A percentile compares a stretch with the other conserved stretches of the same genome.
These are phyloP conservation scores for Buphagus erythrorhynchus DNA, from an alignment of 2,797 vertebrate genomes.

Conservation along the genomic window DNA sequence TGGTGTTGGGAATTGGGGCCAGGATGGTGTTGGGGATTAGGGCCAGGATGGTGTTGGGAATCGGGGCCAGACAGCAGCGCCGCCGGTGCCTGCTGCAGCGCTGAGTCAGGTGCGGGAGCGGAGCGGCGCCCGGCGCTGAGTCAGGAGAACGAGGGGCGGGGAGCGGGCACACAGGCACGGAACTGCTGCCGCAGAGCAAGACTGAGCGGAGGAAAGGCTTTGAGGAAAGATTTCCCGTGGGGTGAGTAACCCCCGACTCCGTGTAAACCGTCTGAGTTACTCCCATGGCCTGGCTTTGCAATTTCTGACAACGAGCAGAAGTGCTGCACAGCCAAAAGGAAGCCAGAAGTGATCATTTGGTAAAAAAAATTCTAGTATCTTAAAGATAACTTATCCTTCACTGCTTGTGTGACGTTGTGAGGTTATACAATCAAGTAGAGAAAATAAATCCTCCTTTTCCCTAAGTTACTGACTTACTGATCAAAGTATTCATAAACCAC, in stretches of 20 bases:
- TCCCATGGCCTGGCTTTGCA: neutral
- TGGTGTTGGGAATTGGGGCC: neutral
- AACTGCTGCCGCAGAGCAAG: neutral
- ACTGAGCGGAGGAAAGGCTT: neutral
- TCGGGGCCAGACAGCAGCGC: neutral
- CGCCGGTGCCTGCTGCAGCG: neutral
- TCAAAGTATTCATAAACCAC: neutral
- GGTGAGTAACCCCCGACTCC: neutral
- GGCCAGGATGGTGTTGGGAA: neutral
- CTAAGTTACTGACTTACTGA: neutral
- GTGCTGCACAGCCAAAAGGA: neutral
- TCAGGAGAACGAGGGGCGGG: neutral
- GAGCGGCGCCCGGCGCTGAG: conserved; percentile 47
- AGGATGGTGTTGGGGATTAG: neutral
- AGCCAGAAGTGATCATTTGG: neutral
- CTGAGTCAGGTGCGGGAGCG: neutral
- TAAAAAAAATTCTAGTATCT: neutral
- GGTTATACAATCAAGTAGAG: neutral
- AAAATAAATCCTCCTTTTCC: neutral
- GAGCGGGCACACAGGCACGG: fast-evolving
- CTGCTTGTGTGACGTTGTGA: neutral
- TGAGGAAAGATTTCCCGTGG: neutral
- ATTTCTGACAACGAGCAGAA: neutral
- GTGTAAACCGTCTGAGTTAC: neutral
- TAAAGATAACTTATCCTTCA: neutral